Evolutionary conservation across 2,797 vertebrate genomes (phyloP).

Genomic region (Tiaroga cobitis): DNA sequence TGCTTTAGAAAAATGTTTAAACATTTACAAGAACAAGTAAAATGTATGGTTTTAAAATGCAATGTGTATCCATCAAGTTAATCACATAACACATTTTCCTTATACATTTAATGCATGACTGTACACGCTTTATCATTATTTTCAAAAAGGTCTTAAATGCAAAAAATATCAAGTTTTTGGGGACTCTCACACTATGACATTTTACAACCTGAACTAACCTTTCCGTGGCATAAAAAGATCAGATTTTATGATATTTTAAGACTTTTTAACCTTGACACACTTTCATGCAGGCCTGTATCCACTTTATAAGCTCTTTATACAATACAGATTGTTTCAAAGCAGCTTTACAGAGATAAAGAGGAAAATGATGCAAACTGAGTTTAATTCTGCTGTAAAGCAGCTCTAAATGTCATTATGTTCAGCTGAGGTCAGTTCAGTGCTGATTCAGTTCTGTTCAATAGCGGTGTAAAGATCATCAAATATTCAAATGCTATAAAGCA

Average conservation of each 20-base stretch:
- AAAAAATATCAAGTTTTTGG: neutral
- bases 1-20: neutral
- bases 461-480: too few relatives aligned
- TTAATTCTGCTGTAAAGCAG: neutral
- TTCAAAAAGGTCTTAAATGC: neutral
- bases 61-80: neutral
- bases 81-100: neutral
- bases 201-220: neutral
- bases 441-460: too few relatives aligned
- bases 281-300: neutral
- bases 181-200: neutral
- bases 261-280: neutral
- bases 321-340: too few relatives aligned
- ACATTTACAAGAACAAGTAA: neutral
- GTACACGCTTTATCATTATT: neutral
- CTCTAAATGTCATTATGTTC: too few relatives aligned
- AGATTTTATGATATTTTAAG: neutral
- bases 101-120: neutral
- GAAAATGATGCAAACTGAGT: neutral
- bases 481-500: too few relatives aligned
- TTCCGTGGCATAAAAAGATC: neutral
- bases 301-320: neutral
- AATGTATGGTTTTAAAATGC: neutral
- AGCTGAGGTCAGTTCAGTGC: too few relatives aligned
- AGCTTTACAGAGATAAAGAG: neutral